phyloP scores from a whole-genome alignment of 2,797 vertebrate species.

The Pseudocheirus occidentalis region DNA sequence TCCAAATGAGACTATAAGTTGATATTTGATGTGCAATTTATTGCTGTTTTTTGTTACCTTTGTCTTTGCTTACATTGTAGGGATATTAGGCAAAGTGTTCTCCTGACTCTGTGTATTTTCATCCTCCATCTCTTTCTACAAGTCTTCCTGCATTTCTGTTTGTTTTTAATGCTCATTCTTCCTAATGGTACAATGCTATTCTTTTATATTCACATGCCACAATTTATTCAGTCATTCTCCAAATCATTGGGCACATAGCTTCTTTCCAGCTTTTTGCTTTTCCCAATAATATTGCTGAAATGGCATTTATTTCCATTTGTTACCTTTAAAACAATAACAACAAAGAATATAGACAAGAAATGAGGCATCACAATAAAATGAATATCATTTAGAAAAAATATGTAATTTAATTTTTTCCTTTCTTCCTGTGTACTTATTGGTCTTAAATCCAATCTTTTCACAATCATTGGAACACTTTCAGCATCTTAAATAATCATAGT shows the following conservation, averaged over 20 bases:
- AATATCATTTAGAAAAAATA: neutral
- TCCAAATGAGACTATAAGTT: neutral
- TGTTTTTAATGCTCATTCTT: neutral
- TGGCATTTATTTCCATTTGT: neutral
- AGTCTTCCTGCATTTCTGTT: neutral
- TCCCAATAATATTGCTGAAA: neutral
- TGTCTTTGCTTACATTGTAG: neutral
- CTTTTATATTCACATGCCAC: neutral
- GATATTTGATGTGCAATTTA: neutral
- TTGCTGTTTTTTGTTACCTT: neutral
- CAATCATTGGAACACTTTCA: neutral
- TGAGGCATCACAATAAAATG: neutral
- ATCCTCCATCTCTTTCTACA: neutral
- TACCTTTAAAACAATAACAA: neutral
- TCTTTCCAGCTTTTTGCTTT: slow-evolving; percentile 16
- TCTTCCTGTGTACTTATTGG: neutral
- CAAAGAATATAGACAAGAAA: slow-evolving; percentile 27
- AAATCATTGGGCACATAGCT: neutral
- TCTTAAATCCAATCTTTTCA: neutral
- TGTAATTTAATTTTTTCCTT: neutral
- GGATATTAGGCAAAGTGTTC: neutral
- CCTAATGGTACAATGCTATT: neutral
- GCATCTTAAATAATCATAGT: neutral
- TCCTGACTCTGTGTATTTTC: neutral
- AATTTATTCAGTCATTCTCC: neutral